Conservation (phyloP, 2,888 invertebrate species). For the Mamestra brassicae region DNA sequence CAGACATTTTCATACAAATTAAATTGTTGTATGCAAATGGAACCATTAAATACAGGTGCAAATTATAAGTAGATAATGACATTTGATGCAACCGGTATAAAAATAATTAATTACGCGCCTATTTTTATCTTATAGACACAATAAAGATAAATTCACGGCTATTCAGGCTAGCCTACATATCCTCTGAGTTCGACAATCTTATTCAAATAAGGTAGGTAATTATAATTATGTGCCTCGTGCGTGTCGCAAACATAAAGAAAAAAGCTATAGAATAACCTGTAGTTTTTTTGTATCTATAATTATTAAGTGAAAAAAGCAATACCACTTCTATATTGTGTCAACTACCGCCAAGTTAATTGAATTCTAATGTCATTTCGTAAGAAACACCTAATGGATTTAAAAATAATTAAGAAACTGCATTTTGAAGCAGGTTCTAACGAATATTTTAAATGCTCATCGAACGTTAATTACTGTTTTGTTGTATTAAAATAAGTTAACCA, state of each 20-base stretch:
- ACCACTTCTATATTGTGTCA: background rate
- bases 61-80: background rate
- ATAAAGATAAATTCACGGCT: slow-evolving; percentile 15
- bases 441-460: background rate
- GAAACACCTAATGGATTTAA: background rate
- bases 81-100: background rate
- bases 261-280: background rate
- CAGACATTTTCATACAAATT: background rate
- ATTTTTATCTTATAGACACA: slow-evolving; percentile 13
- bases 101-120: background rate
- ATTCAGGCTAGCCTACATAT: background rate
- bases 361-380: slow-evolving; percentile 4
- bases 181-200: background rate
- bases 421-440: background rate
- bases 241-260: slow-evolving; percentile 25
- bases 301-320: too few relatives aligned
- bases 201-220: background rate
- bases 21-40: slow-evolving; percentile 8
- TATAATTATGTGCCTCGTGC: background rate
- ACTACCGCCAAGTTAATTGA: slow-evolving; percentile 1
- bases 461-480: background rate
- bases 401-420: background rate
- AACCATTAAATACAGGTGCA: slow-evolving; percentile 12
- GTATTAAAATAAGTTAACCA: too few relatives aligned
- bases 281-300: background rate